Percentiles rank a stretch among this genome's conserved stretches.
phyloP scores from a whole-genome alignment of 35 echinoderm and acorn worm species.

The Heliocidaris tuberculata region DNA sequence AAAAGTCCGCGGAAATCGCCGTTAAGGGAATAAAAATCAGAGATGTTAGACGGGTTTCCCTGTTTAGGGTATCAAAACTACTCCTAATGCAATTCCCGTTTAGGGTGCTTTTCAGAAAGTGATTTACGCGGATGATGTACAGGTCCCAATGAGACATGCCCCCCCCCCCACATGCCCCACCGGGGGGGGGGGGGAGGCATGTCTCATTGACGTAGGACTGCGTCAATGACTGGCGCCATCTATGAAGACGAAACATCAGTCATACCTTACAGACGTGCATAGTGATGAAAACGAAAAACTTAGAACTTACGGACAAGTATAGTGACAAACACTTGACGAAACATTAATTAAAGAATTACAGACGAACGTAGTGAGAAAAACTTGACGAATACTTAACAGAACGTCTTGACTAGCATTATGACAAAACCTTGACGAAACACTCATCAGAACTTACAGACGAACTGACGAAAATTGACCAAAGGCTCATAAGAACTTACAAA shows the following conservation, averaged over 20 bases:
- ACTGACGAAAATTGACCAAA: neutral
- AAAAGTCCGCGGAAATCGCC: no score
- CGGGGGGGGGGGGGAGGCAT: no score
- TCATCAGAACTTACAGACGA: no score
- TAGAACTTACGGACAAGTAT: neutral
- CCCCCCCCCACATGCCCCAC: no score
- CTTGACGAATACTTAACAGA: neutral
- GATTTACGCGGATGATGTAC: no score
- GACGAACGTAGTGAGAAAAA: neutral
- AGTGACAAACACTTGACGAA: neutral
- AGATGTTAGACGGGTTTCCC: no score
- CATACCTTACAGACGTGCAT: neutral
- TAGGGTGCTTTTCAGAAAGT: no score
- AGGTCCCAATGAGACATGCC: no score
- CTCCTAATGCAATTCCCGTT: no score
- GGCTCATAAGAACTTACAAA: neutral
- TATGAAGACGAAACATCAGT: neutral
- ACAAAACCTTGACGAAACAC: neutral
- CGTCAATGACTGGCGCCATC: neutral
- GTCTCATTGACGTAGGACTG: no score
- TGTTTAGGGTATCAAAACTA: no score
- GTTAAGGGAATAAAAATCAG: no score
- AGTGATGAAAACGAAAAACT: neutral
- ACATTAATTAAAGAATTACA: neutral
- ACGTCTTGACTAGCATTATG: neutral